Base-by-base conservation (phyloP, 2,888 invertebrate species). In the Chalcosyrphus nemorum region DNA sequence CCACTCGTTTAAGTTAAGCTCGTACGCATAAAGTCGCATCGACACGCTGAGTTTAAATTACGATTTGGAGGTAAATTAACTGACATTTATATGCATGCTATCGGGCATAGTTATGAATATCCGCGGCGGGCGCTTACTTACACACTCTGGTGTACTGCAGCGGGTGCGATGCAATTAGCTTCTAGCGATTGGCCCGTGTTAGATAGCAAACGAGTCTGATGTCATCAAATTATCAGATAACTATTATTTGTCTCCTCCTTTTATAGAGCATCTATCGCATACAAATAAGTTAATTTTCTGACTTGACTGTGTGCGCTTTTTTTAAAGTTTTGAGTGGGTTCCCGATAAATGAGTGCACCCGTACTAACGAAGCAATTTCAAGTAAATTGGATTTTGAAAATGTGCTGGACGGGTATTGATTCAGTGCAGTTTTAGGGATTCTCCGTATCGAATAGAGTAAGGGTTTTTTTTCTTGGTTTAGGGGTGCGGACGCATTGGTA, bases 11-110 rank as follows among this genome's bases (percentile, higher is more conserved):
- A n/a, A n/a, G n/a, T n/a, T n/a, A 41, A 29, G 61, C 27, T 61
- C n/a, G 11, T 2, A 32, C 32, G 66, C 59, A 41, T 72, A 13
- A 66, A 15, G 21, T 32, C n/a, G n/a, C n/a, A 17, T n/a, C 9
- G 32, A 17, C 9, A 41, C 13, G 6, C 50, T 27, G 7, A n/a
- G 21, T 41, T n/a, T 19, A 11, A 66, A 50, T 41, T 32, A 59
- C 52, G 41, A 41, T 6, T 43, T 11, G 9, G 13, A 38, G 41
- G 4, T 43, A 21, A 38, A 38, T 66, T 29, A 61, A 38, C 35
- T 11, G 27, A 35, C 74, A 66, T 80, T 80, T 52, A 29, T 66
- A 80, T 80, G 63, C 74, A 63, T 43, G 63, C 54, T 63, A 17
- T 63, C 32, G 61, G 50, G 29, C 32, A 47, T 50, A 61, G 45